A percentile compares a stretch with the other conserved stretches of the same genome.
phyloP scores from a whole-genome alignment of 1,140 invertebrate species.

The Caerostris darwini region DNA sequence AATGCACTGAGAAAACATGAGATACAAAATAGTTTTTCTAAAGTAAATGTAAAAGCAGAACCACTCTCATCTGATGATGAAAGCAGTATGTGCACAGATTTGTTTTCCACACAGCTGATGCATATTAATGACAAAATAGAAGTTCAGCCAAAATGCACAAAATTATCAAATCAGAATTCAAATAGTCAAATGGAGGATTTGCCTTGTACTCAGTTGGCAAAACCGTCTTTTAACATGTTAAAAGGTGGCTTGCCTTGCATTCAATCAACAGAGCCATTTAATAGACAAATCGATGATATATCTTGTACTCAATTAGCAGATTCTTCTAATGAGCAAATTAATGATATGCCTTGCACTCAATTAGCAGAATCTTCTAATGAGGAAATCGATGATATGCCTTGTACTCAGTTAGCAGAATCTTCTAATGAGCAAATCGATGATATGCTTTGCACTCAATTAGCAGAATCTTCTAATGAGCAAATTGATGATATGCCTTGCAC shows the following conservation, averaged over 20 bases:
- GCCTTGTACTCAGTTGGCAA: constrained; percentile 24
- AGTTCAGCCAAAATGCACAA: neutral
- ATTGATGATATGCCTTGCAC: neutral
- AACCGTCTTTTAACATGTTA: neutral
- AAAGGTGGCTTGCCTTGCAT: neutral
- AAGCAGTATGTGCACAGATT: neutral
- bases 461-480: neutral
- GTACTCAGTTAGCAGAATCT: too few relatives aligned
- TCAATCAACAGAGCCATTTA: neutral
- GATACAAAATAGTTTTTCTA: neutral
- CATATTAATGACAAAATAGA: neutral
- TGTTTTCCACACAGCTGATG: neutral
- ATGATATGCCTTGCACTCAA: constrained; percentile 40
- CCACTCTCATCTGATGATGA: constrained; percentile 9
- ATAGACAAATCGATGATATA: neutral
- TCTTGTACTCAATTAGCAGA: neutral
- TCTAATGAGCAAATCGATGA: too few relatives aligned
- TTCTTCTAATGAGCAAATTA: neutral
- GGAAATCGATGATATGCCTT: too few relatives aligned
- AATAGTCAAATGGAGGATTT: neutral
- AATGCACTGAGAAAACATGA: neutral
- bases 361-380: neutral
- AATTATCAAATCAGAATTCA: neutral
- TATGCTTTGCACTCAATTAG: too few relatives aligned
- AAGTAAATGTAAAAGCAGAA: neutral